phyloP scores from a whole-genome alignment of 30 jellyfish, hydroid and myxozoan genomes.

The Chironex yamaguchii region DNA sequence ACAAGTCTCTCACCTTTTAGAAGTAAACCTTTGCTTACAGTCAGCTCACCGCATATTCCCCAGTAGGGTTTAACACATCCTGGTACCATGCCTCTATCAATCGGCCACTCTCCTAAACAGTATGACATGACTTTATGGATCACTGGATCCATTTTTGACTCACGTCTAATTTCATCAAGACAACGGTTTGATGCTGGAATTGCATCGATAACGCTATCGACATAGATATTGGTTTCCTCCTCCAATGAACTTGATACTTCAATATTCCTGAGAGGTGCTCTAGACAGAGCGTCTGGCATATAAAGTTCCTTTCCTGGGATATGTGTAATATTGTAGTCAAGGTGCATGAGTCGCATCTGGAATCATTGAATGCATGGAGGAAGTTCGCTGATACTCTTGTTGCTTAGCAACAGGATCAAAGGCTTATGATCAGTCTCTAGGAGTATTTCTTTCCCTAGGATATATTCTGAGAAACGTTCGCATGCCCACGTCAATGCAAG shows the following conservation, averaged over 20 bases:
- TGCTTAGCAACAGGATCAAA: slow-evolving; percentile 51
- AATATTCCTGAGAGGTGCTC: slow-evolving; percentile 14
- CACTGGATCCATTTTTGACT: slow-evolving; percentile 42
- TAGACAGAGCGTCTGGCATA: slow-evolving; percentile 64
- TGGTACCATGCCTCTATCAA: neutral
- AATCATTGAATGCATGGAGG: slow-evolving; percentile 45
- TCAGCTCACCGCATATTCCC: slow-evolving; percentile 25
- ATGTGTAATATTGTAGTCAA: slow-evolving; percentile 24
- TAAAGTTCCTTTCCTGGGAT: slow-evolving; percentile 61
- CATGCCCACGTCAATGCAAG: slow-evolving; percentile 49
- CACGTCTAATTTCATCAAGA: neutral
- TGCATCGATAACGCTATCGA: slow-evolving; percentile 36
- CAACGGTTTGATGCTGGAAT: slow-evolving; percentile 37
- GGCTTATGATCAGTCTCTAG: slow-evolving; percentile 78
- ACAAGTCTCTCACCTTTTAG: slow-evolving; percentile 21
- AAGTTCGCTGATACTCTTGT: slow-evolving; percentile 1
- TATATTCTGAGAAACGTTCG: slow-evolving; percentile 32
- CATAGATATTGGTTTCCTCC: slow-evolving; percentile 14
- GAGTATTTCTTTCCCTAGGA: slow-evolving; percentile 40
- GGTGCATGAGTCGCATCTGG: slow-evolving; percentile 61
- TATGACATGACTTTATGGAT: slow-evolving; percentile 9
- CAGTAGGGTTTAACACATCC: slow-evolving; percentile 3
- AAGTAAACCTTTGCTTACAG: slow-evolving; percentile 14
- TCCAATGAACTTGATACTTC: neutral
- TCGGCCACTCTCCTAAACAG: slow-evolving; percentile 59